Evolutionary conservation across 2,888 invertebrate genomes (phyloP), one percentile per base, ranked within the genome.

Genomic region (Eupithecia centaureata): DNA sequence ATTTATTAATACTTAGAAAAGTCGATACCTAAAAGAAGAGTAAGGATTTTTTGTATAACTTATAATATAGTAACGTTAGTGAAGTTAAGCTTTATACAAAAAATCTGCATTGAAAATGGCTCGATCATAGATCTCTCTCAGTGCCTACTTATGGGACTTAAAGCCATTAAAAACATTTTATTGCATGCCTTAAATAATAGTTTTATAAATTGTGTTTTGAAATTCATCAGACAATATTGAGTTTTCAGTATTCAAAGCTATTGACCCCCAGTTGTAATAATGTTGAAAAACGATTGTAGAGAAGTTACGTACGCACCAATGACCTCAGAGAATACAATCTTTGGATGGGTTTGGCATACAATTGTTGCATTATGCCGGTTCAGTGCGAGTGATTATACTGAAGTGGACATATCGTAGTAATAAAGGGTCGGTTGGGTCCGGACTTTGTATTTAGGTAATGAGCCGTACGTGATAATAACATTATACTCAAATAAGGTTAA

Each of bases 311-410:
- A 73, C 72, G 74, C 72, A 72, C 65, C 73, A 76, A 73, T 54
- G 70, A 71, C 71, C 74, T 72, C 72, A 63, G 64, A 74, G 72
- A 72, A 76, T 76, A 72, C 64, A 68, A 72, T 71, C 73, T 76
- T 72, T 73, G 68, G 74, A 68, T 73, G 70, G 71, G 72, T 67
- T 64, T 63, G 69, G 67, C 71, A 35, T 70, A 54, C 71, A 73
- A 72, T 71, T 54, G 67, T 65, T 63, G 70, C 51, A 69, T 73
- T 70, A 68, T 76, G 63, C 65, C 27, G 61, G 69, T 73, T 70
- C 57, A 67, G 66, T 73, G 70, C 61, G 65, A 69, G 63, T 69
- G 52, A 69, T 73, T 71, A 69, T 72, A 62, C 59, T 28, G 67
- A 66, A n/a, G n/a, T n/a, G n/a, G n/a, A 70, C 63, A 30, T 18